phyloP scores from a whole-genome alignment of 2,797 vertebrate genomes.

The Prunella strophiata region DNA sequence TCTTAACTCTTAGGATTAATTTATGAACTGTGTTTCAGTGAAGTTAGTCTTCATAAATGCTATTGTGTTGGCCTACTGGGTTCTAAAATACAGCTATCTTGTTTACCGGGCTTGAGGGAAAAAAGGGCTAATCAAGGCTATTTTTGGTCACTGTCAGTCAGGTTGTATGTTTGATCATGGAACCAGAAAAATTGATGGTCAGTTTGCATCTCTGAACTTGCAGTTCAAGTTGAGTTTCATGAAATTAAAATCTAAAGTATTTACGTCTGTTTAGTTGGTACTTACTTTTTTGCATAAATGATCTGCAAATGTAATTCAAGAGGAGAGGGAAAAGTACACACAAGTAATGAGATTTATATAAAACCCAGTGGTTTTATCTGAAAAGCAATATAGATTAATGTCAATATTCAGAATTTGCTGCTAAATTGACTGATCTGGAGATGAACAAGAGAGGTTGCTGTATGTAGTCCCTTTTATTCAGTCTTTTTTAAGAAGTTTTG shows the following conservation, averaged over 20 bases:
- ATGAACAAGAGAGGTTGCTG: not conserved
- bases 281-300: not conserved
- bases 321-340: not conserved
- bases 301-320: not conserved
- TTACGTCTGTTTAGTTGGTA: not conserved
- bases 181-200: not conserved
- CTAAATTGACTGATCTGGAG: not conserved
- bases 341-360: not conserved
- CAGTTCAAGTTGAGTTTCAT: not conserved
- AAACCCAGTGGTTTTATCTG: not conserved
- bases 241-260: not conserved
- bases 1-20: not conserved
- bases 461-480: not conserved
- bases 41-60: not conserved
- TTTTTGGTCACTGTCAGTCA: not conserved
- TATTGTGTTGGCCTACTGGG: not conserved
- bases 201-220: not conserved
- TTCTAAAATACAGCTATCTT: not conserved
- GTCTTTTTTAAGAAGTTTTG: not conserved
- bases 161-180: not conserved
- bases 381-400: not conserved
- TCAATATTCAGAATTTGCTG: not conserved
- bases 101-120: not conserved
- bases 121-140: not conserved
- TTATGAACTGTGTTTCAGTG: not conserved